Evolutionary conservation across 2,797 vertebrate species (phyloP).

Genomic region (Oreochromis grahami): DNA sequence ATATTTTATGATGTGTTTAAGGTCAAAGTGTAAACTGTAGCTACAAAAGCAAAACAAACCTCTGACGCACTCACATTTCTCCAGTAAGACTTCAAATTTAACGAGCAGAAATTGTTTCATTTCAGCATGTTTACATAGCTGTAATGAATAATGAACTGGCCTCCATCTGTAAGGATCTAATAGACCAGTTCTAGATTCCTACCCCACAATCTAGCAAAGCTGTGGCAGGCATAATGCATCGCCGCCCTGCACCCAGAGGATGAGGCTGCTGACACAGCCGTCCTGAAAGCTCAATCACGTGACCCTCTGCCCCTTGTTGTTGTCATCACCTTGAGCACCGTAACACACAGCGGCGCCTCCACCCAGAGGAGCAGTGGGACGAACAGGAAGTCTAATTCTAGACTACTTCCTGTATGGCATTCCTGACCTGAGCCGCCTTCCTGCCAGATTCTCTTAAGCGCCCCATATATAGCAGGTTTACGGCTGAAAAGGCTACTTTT

Average conservation of each 20-base stretch:
- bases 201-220: accelerated
- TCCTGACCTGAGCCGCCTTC: constrained; percentile 76
- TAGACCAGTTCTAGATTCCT: not conserved
- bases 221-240: not conserved
- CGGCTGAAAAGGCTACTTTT: not conserved
- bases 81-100: not conserved
- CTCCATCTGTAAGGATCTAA: not conserved
- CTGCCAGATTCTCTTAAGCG: constrained; percentile 45
- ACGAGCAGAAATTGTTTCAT: not conserved
- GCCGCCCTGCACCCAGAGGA: not conserved
- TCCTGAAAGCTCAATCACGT: not conserved
- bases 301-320: not conserved
- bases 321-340: constrained; percentile 58
- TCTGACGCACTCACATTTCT: not conserved
- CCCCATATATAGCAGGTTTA: not conserved
- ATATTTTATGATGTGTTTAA: not conserved
- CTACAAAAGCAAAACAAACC: not conserved
- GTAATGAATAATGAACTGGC: not conserved
- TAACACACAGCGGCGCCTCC: constrained; percentile 39
- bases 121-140: not conserved
- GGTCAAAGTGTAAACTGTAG: not conserved
- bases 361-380: constrained; percentile 53
- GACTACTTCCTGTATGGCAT: constrained; percentile 82
- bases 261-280: not conserved
- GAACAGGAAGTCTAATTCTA: constrained; percentile 81